phyloP scores from a whole-genome alignment of 1,140 invertebrate genomes.

The Trinorchestia longiramus region DNA sequence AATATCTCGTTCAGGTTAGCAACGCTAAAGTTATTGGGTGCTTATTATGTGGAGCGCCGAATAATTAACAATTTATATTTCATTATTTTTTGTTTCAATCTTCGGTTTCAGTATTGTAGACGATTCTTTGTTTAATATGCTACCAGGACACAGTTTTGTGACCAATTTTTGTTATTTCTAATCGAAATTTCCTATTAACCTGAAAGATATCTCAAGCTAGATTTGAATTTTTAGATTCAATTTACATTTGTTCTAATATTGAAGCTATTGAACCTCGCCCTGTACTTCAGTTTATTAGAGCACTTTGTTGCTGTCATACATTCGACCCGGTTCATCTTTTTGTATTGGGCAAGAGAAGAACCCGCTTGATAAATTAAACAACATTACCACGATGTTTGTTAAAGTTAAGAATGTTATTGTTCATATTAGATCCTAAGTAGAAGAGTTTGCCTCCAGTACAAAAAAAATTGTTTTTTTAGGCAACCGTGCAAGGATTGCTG shows the following conservation, averaged over 20 bases:
- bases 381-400: conserved; percentile 26
- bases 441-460: conserved; percentile 47
- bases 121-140: not conserved
- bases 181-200: not conserved
- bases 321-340: not conserved
- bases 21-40: not conserved
- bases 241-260: not conserved
- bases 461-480: not conserved
- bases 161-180: not conserved
- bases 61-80: not conserved
- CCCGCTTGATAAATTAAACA: not conserved
- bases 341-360: not conserved
- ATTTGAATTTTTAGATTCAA: no score
- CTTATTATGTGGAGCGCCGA: not conserved
- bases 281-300: not conserved
- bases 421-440: conserved; percentile 32
- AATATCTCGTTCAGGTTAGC: not conserved
- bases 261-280: not conserved
- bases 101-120: not conserved
- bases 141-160: not conserved
- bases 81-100: not conserved
- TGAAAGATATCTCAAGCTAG: not conserved
- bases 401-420: conserved; percentile 30
- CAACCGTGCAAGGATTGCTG: not conserved
- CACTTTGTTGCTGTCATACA: not conserved